Base-by-base conservation (phyloP, 2,113 vertebrate genomes). In the Leucoraja erinaceus region DNA sequence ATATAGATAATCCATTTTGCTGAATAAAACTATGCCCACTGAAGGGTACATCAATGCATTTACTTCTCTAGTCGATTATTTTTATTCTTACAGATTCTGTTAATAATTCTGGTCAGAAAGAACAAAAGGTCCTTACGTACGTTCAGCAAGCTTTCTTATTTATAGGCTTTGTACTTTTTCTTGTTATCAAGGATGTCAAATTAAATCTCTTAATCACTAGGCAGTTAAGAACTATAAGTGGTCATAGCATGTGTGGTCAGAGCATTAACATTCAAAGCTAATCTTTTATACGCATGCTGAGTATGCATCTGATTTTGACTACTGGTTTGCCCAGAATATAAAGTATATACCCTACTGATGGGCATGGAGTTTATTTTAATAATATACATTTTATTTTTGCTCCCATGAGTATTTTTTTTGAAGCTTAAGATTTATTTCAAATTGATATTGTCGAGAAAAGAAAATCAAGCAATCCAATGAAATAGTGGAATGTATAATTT, bases 361-460 rank as follows among this genome's bases (percentile, higher is more conserved):
- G 90, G 54, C 72, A 91, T 91, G 68, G 38, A 68, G 59, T 33
- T 91, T 38, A 20, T 91, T 91, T 72, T 72, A 72, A 91, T 91
- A 91, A 38, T 91, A 54, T 91, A 68, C 72, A 54, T n/a, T 72
- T 9, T 59, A 20, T 72, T n/a, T 4, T 1, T 74, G 38, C 22
- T 91, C 68, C 66, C 31, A 25, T 22, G 33, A 47, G 20, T 91
- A 31, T 72, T 72, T 91, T 68, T 88, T 91, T 38, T 91, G 66
- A 31, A 91, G 68, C 90, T 88, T 88, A 63, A 88, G 59, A 63
- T 88, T 88, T 88, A 91, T 91, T 91, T 72, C 94, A 96, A 97
- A 97, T 97, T 97, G 96, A 95, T 97, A 97, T 97, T 97, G 97
- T 96, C 97, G 38, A 47, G 38, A 97, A 96, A 94, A 96, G 95